Base-by-base conservation (phyloP, 2,888 invertebrate species). In the Aphrophora alni region DNA sequence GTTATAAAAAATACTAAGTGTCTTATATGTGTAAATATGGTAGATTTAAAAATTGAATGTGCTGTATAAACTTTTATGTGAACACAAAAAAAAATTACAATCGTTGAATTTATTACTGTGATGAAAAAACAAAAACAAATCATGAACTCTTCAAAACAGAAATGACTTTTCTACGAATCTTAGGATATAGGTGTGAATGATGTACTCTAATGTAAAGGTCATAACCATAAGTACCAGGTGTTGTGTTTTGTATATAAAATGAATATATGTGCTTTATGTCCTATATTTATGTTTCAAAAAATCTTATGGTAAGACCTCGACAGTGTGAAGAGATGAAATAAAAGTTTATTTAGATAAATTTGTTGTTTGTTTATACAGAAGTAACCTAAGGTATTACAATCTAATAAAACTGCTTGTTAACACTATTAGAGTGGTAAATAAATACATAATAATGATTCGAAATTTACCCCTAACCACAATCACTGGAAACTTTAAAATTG, bases 271-370 rank as follows among this genome's bases (percentile, higher is more conserved):
- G 78, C 78, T 79, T 79, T 68, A 79, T 79, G 78, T 79, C 74
- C 74, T 38, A 69, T 74, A 59, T 79, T 74, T 74, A 74, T 79
- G 68, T 51, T 74, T 73, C 28, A 73, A 78, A 21, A 72, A 24
- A 59, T 59, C 59, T 59, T 59, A 21, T 59, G 59, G 59, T 59
- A 21, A 59, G 44, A 44, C 51, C 78, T 72, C 51, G 69, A 74
- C 78, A 74, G 51, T 79, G 74, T 79, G 74, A 33, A 79, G 51
- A 80, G 73, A n/a, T n/a, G n/a, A 80, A 80, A 75, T 80, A 71
- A 80, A 77, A 77, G 74, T 80, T 77, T 80, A 77, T 80, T 80
- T 77, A 80, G 80, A 80, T 80, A 80, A 80, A 51, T 75, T 44
- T 75, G 17, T 44, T n/a, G 75, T 75, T 33, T n/a, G n/a, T n/a